Evolutionary conservation across 2,888 invertebrate species (phyloP).

Genomic region (Limnephilus lunatus): DNA sequence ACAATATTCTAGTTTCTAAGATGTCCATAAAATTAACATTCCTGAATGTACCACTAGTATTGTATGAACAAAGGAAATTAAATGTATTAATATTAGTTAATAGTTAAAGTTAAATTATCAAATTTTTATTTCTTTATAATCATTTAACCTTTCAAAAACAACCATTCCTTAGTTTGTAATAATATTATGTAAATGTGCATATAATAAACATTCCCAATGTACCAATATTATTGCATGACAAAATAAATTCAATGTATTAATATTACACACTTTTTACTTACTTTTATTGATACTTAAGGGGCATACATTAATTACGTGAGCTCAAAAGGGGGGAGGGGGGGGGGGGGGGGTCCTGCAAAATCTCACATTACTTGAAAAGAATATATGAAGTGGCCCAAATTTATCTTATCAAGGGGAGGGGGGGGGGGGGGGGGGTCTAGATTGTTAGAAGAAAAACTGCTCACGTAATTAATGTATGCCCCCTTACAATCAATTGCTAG

Average conservation of each 20-base stretch:
- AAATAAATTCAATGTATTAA: neutral
- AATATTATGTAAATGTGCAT: constrained; percentile 12
- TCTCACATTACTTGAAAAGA: no score
- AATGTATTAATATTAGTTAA: constrained; percentile 20
- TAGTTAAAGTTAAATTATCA: no score
- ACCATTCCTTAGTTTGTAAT: neutral
- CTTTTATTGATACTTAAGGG: neutral
- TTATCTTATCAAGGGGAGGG: no score
- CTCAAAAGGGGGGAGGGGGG: no score
- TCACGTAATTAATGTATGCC: no score
- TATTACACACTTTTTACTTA: neutral
- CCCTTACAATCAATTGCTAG: neutral
- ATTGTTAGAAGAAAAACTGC: no score
- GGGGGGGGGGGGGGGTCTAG: no score
- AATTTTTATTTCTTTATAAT: neutral
- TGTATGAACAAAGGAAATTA: constrained; percentile 30
- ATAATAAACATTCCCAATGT: constrained; percentile 46
- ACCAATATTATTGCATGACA: constrained; percentile 22
- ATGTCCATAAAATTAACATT: constrained; percentile 43
- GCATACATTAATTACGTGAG: no score
- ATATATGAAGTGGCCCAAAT: no score
- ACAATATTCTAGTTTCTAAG: neutral
- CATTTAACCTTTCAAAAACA: neutral
- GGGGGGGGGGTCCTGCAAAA: no score
- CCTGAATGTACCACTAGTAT: constrained; percentile 40